phyloP scores from a whole-genome alignment of 1,140 invertebrate genomes.

The Drosophila orena region DNA sequence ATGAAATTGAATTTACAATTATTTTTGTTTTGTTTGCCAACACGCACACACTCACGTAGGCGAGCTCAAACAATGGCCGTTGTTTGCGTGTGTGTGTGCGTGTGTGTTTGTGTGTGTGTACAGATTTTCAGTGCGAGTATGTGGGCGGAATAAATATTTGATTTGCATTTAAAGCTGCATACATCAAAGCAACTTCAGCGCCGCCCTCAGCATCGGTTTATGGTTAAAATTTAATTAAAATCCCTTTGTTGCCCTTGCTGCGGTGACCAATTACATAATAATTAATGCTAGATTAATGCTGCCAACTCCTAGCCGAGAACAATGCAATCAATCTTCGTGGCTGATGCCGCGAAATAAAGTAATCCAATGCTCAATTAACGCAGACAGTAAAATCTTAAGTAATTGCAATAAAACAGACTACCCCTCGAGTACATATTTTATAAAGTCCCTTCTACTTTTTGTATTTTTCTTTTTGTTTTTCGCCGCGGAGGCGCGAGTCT shows the following conservation, averaged over 20 bases:
- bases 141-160: conserved; percentile 67
- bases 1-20: conserved; percentile 82
- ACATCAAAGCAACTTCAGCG: conserved; percentile 59
- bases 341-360: conserved; percentile 47
- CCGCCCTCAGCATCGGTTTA: conserved; percentile 6
- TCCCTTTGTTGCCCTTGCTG: conserved; percentile 53
- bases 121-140: conserved; percentile 5
- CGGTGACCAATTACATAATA: conserved; percentile 75
- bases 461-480: neutral
- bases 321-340: conserved; percentile 60
- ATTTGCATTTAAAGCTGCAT: conserved; percentile 69
- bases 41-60: conserved; percentile 24
- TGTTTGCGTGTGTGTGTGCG: neutral
- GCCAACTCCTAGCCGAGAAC: conserved; percentile 38
- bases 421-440: conserved; percentile 79
- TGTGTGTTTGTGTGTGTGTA: neutral
- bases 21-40: conserved; percentile 70
- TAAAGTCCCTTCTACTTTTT: conserved; percentile 48
- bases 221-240: conserved; percentile 75
- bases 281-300: conserved; percentile 76
- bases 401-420: conserved; percentile 82
- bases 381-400: conserved; percentile 78
- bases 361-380: conserved; percentile 80
- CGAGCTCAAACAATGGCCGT: conserved; percentile 51
- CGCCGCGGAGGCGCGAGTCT: neutral